phyloP scores from a whole-genome alignment of 2,888 invertebrate species.

The Capitulum mitella region DNA sequence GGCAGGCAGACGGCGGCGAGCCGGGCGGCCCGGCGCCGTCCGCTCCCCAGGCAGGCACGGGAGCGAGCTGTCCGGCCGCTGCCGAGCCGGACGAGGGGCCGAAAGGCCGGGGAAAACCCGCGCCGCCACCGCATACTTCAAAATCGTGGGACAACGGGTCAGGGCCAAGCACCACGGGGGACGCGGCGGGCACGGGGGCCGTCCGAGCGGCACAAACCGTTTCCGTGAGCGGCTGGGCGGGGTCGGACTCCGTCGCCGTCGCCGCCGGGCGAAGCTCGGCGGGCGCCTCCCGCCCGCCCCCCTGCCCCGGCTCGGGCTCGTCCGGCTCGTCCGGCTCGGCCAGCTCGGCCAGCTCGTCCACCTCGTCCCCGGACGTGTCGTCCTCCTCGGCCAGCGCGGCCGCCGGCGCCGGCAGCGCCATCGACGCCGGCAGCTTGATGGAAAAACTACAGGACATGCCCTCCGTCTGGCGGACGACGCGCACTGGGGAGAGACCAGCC shows the following conservation, averaged over 20 bases:
- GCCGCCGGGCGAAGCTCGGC: neutral
- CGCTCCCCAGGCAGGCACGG: neutral
- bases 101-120: neutral
- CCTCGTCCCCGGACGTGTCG: neutral
- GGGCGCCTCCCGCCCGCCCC: neutral
- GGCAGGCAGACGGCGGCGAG: neutral
- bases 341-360: neutral
- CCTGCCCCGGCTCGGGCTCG: neutral
- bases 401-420: neutral
- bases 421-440: conserved; percentile 20
- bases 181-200: neutral
- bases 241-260: neutral
- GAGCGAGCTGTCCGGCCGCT: neutral
- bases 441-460: conserved; percentile 17
- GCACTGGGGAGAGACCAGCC: neutral
- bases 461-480: neutral
- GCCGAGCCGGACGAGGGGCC: neutral
- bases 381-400: neutral
- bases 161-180: neutral
- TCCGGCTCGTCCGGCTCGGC: neutral
- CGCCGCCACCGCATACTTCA: neutral
- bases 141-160: neutral
- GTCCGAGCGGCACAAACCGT: neutral
- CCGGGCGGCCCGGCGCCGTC: neutral
- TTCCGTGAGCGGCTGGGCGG: neutral